Evolutionary conservation across 2,113 vertebrate species (phyloP).

Genomic region (Callipepla californica): DNA sequence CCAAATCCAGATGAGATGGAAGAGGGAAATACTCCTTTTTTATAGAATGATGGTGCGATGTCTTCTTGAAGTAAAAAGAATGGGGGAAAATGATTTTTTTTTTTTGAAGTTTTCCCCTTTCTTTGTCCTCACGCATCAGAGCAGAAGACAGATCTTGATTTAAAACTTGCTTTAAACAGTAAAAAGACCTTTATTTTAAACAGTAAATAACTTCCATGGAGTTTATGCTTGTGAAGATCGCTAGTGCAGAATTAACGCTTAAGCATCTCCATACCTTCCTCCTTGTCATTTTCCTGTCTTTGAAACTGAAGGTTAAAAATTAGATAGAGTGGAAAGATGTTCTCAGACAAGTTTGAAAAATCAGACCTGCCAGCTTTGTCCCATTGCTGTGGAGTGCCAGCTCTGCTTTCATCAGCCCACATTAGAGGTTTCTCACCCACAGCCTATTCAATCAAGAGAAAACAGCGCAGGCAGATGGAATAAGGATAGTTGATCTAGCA

Average conservation of each 20-base stretch:
- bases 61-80: fast-evolving
- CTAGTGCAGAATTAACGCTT: background rate
- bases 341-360: constrained; percentile 24
- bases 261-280: background rate
- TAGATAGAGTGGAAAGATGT: background rate
- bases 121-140: background rate
- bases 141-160: background rate
- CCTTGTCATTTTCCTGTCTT: background rate
- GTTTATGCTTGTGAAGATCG: background rate
- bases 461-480: background rate
- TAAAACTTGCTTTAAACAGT: background rate
- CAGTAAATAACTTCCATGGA: background rate
- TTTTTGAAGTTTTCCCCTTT: background rate
- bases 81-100: fast-evolving
- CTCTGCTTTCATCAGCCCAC: constrained; percentile 1
- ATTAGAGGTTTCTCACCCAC: constrained; percentile 17
- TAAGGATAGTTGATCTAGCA: background rate
- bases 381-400: background rate
- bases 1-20: background rate
- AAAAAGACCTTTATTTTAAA: background rate
- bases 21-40: background rate
- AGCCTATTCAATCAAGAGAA: constrained; percentile 18
- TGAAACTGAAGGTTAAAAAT: constrained; percentile 23
- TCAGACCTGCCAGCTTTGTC: constrained; percentile 3
- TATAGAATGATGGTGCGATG: background rate